Percentiles rank a stretch among this genome's conserved stretches.
Evolutionary conservation across 2,888 invertebrate genomes (phyloP).

Genomic region (Parnassius mnemosyne): DNA sequence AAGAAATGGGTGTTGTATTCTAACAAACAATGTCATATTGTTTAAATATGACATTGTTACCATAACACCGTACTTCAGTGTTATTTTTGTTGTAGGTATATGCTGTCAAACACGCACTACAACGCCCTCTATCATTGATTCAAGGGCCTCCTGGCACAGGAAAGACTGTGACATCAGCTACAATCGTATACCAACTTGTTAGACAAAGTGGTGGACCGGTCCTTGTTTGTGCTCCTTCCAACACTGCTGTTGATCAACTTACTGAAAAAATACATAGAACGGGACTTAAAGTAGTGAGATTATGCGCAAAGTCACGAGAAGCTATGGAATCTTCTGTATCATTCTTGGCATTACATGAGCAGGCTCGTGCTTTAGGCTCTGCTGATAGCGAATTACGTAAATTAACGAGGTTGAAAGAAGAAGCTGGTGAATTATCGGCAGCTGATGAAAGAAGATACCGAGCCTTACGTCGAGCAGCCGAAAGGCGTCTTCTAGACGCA

Average conservation of each 20-base stretch:
- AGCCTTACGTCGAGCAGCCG: constrained; percentile 93
- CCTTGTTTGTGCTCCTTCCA: constrained; percentile 98
- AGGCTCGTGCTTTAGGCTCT: constrained; percentile 96
- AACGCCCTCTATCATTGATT: constrained; percentile 96
- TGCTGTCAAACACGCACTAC: constrained; percentile 98
- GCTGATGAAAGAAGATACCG: constrained; percentile 97
- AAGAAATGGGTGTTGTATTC: too few species aligned
- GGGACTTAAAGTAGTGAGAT: constrained; percentile 94
- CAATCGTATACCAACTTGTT: constrained; percentile 98
- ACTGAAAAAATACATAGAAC: constrained; percentile 99
- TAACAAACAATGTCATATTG: too few species aligned
- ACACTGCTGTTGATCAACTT: constrained; percentile 99
- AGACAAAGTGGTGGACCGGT: constrained; percentile 97
- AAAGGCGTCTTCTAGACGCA: constrained; percentile 93
- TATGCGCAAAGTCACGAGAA: constrained; percentile 98
- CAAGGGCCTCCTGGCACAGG: constrained; percentile 99
- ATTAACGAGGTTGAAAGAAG: constrained; percentile 97
- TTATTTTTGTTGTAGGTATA: constrained; percentile 83
- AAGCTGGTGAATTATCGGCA: constrained; percentile 97
- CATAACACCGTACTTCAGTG: not conserved
- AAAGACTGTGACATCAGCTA: constrained; percentile 99
- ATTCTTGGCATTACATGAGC: constrained; percentile 97
- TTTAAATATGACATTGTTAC: not conserved
- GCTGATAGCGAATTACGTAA: constrained; percentile 94
- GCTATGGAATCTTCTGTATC: constrained; percentile 99